Conservation (phyloP, 1,140 invertebrate species). For the Caenorhabditis briggsae region DNA sequence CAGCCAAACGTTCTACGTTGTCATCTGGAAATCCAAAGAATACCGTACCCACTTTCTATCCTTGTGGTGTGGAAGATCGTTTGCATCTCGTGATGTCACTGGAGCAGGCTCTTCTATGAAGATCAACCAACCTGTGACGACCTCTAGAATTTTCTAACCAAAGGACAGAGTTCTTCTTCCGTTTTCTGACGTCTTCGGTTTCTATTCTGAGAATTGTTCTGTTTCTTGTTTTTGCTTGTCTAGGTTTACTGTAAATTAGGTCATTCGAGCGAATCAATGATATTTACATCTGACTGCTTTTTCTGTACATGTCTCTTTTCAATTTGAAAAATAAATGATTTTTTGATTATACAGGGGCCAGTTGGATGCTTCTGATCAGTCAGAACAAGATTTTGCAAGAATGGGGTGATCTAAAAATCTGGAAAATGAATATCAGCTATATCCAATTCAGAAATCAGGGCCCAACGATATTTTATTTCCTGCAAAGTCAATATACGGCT, state of each 20-base stretch:
- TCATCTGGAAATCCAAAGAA: constrained; percentile 36
- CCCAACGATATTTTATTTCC: no score
- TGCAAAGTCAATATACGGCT: no score
- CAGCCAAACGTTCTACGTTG: constrained; percentile 2
- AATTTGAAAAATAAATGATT: no score
- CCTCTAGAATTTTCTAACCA: neutral
- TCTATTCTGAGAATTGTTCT: neutral
- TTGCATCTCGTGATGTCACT: neutral
- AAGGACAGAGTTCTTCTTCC: neutral
- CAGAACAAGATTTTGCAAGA: no score
- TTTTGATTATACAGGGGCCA: no score
- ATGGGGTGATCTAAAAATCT: no score
- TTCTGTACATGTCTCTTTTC: neutral
- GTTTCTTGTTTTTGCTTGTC: no score
- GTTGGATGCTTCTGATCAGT: no score
- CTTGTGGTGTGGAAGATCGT: neutral
- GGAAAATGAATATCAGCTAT: no score
- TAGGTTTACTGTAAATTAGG: neutral
- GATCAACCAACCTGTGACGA: neutral
- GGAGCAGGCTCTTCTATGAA: neutral
- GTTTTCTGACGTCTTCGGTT: neutral
- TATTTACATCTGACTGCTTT: neutral
- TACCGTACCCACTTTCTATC: neutral
- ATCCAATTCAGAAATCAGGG: no score
- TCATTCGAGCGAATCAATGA: neutral